phyloP scores from a whole-genome alignment of 2,113 vertebrate species.

The Pterocles burchelli region DNA sequence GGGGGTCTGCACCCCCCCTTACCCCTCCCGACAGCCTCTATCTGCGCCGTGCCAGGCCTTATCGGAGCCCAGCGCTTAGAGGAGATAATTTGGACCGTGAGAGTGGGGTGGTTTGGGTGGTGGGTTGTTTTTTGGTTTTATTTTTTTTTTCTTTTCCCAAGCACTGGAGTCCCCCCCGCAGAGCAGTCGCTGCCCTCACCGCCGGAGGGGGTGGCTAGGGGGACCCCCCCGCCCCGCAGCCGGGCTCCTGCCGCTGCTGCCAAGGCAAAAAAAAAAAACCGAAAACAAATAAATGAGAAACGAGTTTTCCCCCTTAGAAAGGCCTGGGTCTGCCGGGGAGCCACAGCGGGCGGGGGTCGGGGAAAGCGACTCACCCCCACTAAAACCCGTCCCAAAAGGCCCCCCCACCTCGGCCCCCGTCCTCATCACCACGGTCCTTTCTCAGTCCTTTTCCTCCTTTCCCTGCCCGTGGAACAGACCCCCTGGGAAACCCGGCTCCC shows the following conservation, averaged over 20 bases:
- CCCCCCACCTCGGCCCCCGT: not conserved
- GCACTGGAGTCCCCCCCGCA: not conserved
- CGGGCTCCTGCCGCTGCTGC: not conserved
- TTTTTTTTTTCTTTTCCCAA: not conserved
- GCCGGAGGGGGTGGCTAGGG: not conserved
- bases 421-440: not conserved
- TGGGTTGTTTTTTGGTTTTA: not conserved
- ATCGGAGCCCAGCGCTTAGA: conserved; percentile 11
- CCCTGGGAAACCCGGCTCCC: not conserved
- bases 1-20: not conserved
- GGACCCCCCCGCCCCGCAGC: not conserved
- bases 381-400: not conserved
- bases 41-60: conserved; percentile 15
- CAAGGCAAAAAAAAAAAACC: no score
- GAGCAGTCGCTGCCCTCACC: not conserved
- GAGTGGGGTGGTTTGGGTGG: not conserved
- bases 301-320: not conserved
- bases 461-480: not conserved
- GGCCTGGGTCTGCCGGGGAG: not conserved
- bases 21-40: not conserved
- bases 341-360: accelerated
- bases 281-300: accelerated
- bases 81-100: conserved; percentile 46
- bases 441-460: not conserved
- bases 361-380: not conserved